Evolutionary conservation across 2,797 vertebrate species (phyloP).

Genomic region (Prunella strophiata): DNA sequence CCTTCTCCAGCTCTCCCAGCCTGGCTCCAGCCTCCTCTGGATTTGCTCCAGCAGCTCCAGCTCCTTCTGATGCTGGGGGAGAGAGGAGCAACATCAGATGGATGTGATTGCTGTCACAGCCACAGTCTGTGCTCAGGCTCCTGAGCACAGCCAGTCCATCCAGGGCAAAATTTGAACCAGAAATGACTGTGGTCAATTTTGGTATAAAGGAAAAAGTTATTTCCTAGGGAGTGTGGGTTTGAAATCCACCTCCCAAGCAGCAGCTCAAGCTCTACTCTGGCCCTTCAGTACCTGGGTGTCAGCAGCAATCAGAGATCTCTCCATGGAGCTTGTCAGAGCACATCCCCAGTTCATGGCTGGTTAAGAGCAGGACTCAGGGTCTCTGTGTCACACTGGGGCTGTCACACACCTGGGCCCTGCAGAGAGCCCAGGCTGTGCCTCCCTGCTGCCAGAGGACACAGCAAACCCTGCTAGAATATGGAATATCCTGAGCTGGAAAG

Average conservation of each 20-base stretch:
- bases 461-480: rapidly evolving
- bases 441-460: not conserved
- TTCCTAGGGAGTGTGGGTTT: not conserved
- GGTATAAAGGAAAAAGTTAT: not conserved
- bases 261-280: not conserved
- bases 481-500: not conserved
- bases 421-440: not conserved
- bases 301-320: not conserved
- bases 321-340: not conserved
- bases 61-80: rapidly evolving
- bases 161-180: not conserved
- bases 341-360: not conserved
- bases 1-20: not conserved
- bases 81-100: rapidly evolving
- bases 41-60: rapidly evolving
- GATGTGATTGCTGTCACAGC: not conserved
- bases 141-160: not conserved
- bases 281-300: not conserved
- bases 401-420: not conserved
- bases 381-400: not conserved
- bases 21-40: not conserved
- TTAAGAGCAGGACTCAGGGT: not conserved
- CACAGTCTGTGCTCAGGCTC: not conserved
- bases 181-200: not conserved
- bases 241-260: not conserved